Evolutionary conservation across 1,140 invertebrate genomes (phyloP), one percentile per base, ranked within the genome.

Genomic region (Halictus rubicundus): DNA sequence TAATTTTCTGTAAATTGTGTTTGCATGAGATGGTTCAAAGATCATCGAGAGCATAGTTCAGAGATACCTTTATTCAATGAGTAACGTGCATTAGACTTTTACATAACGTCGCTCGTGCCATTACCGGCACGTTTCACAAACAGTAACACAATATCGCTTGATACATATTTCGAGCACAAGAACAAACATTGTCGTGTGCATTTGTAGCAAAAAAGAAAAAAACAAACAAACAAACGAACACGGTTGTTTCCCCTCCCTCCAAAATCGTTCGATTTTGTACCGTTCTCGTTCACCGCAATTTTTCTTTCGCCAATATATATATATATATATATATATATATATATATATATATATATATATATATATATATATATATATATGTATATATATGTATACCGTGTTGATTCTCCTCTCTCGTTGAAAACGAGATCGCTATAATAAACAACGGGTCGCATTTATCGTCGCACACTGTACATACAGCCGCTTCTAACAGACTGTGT

Each of bases 1-100:
- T 46, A 46, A 46, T 46, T 46, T 10, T 10, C 42, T 46, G 14
- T 46, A 46, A 12, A 46, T 46, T 10, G 14, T 9, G 9, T 0
- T 46, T 9, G 9, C 21, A 57, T 37, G 9, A 6, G 21, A 37
- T 52, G 2, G 32, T 54, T 66, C 19, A 54, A 21, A 25, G 2
- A 54, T 14, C 12, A 5, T 2, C 9, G 10, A 54, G 19, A 64
- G n/a, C n/a, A 25, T 16, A 52, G 27, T 60, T 37, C 57, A 78
- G 7, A 73, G 10, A 65, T n/a, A 63, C 23, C 16, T 78, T 78
- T 78, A 78, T 78, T 78, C 54, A 27, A 57, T 57, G 59, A 71
- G 6, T 16, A 54, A 72, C 37, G 37, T 72, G 60, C 49, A 78
- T 42, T 69, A 63, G 39, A 52, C 39, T 64, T 64, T 70, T 64